These are phyloP conservation scores for Goniozus legneri DNA, from an alignment of 1,140 invertebrate species.

Conservation along the genomic window DNA sequence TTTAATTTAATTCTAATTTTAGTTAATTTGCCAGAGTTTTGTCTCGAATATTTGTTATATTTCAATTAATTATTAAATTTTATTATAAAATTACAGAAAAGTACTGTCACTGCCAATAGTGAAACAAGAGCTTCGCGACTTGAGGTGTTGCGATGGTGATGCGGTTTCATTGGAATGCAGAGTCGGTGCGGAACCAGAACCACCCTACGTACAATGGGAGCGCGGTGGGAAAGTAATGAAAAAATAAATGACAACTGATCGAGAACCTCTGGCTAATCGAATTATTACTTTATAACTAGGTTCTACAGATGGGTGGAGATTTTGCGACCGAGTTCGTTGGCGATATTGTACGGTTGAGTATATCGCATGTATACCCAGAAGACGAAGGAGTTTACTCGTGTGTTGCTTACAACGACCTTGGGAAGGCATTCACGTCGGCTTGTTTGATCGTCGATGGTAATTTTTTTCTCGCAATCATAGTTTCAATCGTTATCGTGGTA, in stretches of 20 bases:
- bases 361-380: constrained; percentile 76
- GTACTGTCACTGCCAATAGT: constrained; percentile 73
- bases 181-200: constrained; percentile 63
- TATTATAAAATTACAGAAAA: constrained; percentile 54
- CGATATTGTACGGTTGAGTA: constrained; percentile 65
- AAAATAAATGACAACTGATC: not conserved
- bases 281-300: constrained; percentile 38
- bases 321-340: constrained; percentile 67
- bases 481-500: no score
- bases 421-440: constrained; percentile 73
- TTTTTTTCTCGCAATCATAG: no score
- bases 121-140: constrained; percentile 65
- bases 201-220: constrained; percentile 71
- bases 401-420: constrained; percentile 75
- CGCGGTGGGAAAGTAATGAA: constrained; percentile 68
- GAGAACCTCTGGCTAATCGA: not conserved
- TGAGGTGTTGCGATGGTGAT: constrained; percentile 80
- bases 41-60: not conserved
- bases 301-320: constrained; percentile 65
- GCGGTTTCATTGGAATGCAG: constrained; percentile 73
- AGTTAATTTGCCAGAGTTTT: no score
- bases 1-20: no score
- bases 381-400: constrained; percentile 89
- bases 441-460: constrained; percentile 79
- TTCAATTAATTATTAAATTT: constrained; percentile 3